Evolutionary conservation across 2,797 vertebrate genomes (phyloP), one percentile per base, ranked within the genome.

Genomic region (Sciurus vulgaris): DNA sequence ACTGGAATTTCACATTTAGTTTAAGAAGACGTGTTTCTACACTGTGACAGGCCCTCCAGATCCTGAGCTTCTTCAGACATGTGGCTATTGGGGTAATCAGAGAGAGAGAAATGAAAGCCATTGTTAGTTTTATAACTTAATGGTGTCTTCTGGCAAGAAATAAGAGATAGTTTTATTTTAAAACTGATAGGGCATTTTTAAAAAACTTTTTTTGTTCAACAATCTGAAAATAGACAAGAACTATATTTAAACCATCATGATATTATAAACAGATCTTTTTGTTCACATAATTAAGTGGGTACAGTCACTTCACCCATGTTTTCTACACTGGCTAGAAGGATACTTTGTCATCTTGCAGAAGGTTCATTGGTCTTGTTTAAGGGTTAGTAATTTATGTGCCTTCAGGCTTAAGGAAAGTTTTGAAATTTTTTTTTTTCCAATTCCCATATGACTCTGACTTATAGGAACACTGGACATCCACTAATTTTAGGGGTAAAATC

Each of bases 1-100:
- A 99, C 99, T 99, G 98, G 99, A 99, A 99, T 99, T 99, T 99
- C 99, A 99, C 99, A 99, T 99, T 99, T 99, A 98, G 98, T 99
- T 99, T 99, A 99, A 99, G 99, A 99, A 99, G 99, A 99, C 99
- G 98, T 99, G 99, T 99, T 99, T 99, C 99, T 99, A 95, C 99
- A 99, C 99, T 99, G 98, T 99, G 99, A 99, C 99, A 99, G 99
- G 99, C 98, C 99, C 99, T 98, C 98, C 98, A 98, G 98, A 98
- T 98, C 99, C 98, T 98, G 98, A 99, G 99, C 99, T 99, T 98
- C 98, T 98, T 99, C 98, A 99, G 98, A 98, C 98, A 98, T 98
- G 98, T 94, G 96, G 98, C 98, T 95, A 97, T 98, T 98, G 98
- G 98, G 98, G 98, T 99, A 99, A 99, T 99, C 98, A 98, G 98